These are phyloP conservation scores for Torymus auratus DNA, from an alignment of 2,888 invertebrate species.

Conservation along the genomic window DNA sequence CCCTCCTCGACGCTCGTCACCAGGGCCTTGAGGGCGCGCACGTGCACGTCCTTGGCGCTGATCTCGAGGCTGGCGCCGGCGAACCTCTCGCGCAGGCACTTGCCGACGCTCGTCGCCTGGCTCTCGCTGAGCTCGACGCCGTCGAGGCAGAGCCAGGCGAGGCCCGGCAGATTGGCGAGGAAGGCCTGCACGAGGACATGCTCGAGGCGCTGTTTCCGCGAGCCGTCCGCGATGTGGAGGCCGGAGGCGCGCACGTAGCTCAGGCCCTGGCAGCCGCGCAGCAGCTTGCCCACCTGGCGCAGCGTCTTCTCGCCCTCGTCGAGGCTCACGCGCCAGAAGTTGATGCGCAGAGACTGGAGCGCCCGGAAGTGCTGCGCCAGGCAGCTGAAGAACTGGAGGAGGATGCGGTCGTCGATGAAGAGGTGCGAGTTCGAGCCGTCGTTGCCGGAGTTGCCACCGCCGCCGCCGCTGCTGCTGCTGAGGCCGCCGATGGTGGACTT, in stretches of 20 bases:
- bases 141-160: slow-evolving; percentile 74
- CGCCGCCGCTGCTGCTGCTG: slow-evolving; percentile 73
- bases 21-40: slow-evolving; percentile 72
- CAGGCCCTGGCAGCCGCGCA: slow-evolving; percentile 73
- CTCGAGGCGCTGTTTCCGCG: slow-evolving; percentile 73
- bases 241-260: slow-evolving; percentile 74
- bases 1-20: slow-evolving; percentile 74
- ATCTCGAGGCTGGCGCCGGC: slow-evolving; percentile 73
- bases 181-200: slow-evolving; percentile 73
- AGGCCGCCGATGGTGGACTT: slow-evolving; percentile 75
- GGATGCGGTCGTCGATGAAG: slow-evolving; percentile 77
- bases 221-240: slow-evolving; percentile 72
- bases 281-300: slow-evolving; percentile 71
- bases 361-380: slow-evolving; percentile 76
- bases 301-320: slow-evolving; percentile 74
- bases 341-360: slow-evolving; percentile 74
- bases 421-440: slow-evolving; percentile 59
- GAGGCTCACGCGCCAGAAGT: slow-evolving; percentile 73
- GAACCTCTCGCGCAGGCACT: slow-evolving; percentile 74
- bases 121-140: slow-evolving; percentile 71
- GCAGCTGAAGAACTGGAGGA: slow-evolving; percentile 77
- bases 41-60: slow-evolving; percentile 74
- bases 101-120: slow-evolving; percentile 73
- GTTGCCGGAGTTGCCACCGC: slow-evolving; percentile 66
- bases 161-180: slow-evolving; percentile 70